Evolutionary conservation across 2,113 vertebrate genomes (phyloP).

Genomic region (Octodon degus): DNA sequence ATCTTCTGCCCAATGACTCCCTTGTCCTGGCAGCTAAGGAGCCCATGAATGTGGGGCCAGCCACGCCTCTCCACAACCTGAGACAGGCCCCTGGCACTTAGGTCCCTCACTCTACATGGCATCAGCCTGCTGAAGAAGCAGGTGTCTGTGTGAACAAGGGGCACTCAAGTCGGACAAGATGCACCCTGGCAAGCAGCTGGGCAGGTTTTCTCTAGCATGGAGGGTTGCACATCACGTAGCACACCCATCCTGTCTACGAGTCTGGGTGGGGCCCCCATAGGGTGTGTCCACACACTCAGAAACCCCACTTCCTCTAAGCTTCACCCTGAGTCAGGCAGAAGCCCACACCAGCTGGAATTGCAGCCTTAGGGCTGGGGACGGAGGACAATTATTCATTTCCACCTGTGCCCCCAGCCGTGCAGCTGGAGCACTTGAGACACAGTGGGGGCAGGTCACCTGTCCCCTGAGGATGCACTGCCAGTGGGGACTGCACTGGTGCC

Average conservation of each 20-base stretch:
- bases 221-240: neutral
- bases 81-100: accelerated
- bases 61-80: neutral
- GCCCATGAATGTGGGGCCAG: accelerated
- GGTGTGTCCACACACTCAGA: neutral
- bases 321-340: neutral
- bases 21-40: neutral
- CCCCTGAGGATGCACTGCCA: too few species aligned
- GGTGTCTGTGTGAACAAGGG: neutral
- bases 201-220: neutral
- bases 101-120: neutral
- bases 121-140: neutral
- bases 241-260: neutral
- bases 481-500: neutral
- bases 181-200: neutral
- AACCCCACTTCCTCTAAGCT: neutral
- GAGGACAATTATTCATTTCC: accelerated
- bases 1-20: too few species aligned
- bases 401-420: accelerated
- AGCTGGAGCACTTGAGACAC: accelerated
- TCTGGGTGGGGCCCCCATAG: accelerated
- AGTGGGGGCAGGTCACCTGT: accelerated
- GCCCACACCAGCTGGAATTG: too few species aligned
- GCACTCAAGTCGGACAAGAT: neutral
- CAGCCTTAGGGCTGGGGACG: accelerated